Evolutionary conservation across 2,113 vertebrate species (phyloP), one percentile per base, ranked within the genome.

Genomic region (Hemichromis elongatus): DNA sequence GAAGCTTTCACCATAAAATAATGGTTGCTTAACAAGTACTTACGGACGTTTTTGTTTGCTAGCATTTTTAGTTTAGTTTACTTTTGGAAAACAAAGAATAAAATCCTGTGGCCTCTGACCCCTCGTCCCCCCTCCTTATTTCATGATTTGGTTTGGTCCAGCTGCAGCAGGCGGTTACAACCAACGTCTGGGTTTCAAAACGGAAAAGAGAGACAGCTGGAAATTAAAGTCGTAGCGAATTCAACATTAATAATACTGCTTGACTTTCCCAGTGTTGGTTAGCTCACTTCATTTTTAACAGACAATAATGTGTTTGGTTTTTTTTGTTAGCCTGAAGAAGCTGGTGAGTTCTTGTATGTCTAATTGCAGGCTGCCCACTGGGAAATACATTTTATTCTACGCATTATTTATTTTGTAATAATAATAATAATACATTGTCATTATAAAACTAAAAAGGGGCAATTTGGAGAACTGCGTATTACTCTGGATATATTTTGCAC

Each of bases 281-380:
- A 63, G 18, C 5, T 0, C 59, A 63, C 33, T 63, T 63, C 0
- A 0, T 63, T 37, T 63, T 19, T 63, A 13, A 63, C 33, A 37
- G 33, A 8, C 33, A 63, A 3, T 37, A 63, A 63, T 37, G 10
- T 63, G 59, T 37, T 63, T 63, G 59, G 19, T 8, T 37, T 21
- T 63, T 63, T 33, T 0, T 63, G n/a, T 63, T 37, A 1, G 59
- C 33, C 59, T 2, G 59, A 66, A 3, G 33, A 3, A 66, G 11
- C 33, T 37, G 33, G 33, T 66, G 1, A 0, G 33, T 21, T 63
- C 59, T 21, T 21, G 33, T 33, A 37, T 37, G 33, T 66, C 59
- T 13, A 19, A 37, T 63, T 21, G 37, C 59, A 66, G 33, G 11
- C 21, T 37, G 59, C 59, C 2, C 12, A 6, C 33, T 66, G 59